Evolutionary conservation across 2,888 invertebrate species (phyloP).

Genomic region (Apotomis turbidana): DNA sequence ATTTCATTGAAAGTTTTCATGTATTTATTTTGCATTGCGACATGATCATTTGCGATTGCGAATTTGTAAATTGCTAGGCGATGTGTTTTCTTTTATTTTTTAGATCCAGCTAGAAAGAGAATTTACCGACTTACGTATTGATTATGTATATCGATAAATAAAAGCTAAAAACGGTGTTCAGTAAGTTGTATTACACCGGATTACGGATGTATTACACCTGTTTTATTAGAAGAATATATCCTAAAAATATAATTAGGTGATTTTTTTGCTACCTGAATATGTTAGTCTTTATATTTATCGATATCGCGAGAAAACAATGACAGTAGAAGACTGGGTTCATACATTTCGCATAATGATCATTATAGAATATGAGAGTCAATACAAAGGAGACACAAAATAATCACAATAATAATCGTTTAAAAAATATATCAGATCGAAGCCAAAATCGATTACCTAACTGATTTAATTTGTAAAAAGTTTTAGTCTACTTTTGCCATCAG

Average conservation of each 20-base stretch:
- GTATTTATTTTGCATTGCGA: slow-evolving; percentile 44
- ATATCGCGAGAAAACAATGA: neutral
- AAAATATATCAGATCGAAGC: too few species aligned
- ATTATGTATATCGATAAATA: neutral
- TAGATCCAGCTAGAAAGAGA: slow-evolving; percentile 7
- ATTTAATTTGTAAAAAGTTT: too few species aligned
- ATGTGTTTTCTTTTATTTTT: slow-evolving; percentile 44
- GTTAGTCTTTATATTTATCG: slow-evolving; percentile 1
- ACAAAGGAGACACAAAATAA: too few species aligned
- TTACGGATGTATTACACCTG: too few species aligned
- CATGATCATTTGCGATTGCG: slow-evolving; percentile 49
- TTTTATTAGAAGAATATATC: too few species aligned
- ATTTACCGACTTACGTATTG: neutral
- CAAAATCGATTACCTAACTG: too few species aligned
- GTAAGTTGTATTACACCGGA: too few species aligned
- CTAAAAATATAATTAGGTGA: too few species aligned
- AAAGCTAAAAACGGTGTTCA: neutral
- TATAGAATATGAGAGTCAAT: neutral
- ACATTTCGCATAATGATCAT: neutral
- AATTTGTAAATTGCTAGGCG: slow-evolving; percentile 56
- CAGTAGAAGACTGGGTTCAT: slow-evolving; percentile 12
- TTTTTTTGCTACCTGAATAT: too few species aligned
- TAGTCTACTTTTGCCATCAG: too few species aligned
- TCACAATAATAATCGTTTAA: too few species aligned
- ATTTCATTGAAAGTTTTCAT: slow-evolving; percentile 1